Conservation (phyloP, 2,888 invertebrate species). For the Cephus pygmeus region DNA sequence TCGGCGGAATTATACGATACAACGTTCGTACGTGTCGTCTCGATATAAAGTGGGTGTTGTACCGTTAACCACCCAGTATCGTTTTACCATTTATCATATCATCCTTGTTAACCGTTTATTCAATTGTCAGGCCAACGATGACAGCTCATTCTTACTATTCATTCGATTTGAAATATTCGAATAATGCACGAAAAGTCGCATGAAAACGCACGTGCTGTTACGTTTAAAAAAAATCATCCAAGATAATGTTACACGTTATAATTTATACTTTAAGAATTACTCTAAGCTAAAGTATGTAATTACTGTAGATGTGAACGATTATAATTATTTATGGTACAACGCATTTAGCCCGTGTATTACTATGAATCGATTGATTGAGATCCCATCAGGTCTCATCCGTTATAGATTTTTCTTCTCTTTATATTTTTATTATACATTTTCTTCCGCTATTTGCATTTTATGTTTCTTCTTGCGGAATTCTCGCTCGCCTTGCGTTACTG, state of each 20-base stretch:
- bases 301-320: background rate
- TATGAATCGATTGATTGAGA: background rate
- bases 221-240: background rate
- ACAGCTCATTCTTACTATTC: background rate
- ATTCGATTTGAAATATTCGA: background rate
- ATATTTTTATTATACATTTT: background rate
- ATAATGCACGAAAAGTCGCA: background rate
- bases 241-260: background rate
- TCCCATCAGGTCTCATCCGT: background rate
- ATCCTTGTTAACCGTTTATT: background rate
- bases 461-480: background rate
- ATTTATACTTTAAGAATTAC: background rate
- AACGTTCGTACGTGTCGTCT: background rate
- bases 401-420: background rate
- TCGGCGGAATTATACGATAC: background rate
- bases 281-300: background rate
- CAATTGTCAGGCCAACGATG: background rate
- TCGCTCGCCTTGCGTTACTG: slow-evolving; percentile 28
- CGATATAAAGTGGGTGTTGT: background rate
- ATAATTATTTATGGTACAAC: background rate
- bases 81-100: background rate
- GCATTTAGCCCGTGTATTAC: background rate
- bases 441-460: background rate
- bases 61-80: background rate
- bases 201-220: background rate